A percentile compares a stretch with the other conserved stretches of the same genome.
Conservation (phyloP, 2,888 invertebrate genomes). For the Drosophila basisetae region DNA sequence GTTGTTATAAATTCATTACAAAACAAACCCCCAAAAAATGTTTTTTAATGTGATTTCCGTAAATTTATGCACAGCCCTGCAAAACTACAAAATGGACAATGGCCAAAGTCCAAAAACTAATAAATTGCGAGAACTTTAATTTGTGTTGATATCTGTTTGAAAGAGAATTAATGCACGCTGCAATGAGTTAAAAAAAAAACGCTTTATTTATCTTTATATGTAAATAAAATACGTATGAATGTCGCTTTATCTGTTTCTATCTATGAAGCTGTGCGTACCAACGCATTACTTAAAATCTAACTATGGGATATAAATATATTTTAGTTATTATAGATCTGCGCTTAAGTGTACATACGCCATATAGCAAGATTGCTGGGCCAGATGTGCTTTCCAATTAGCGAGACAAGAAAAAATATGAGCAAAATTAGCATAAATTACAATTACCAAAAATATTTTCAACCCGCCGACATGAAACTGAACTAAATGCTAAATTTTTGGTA, state of each 20-base stretch:
- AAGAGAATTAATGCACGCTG: background rate
- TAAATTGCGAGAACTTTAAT: slow-evolving; percentile 37
- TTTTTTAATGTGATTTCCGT: slow-evolving; percentile 66
- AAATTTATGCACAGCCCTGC: slow-evolving; percentile 55
- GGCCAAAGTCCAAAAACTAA: slow-evolving; percentile 46
- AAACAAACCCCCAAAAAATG: slow-evolving; percentile 53
- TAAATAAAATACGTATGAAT: background rate
- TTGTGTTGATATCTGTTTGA: slow-evolving; percentile 5
- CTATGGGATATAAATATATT: background rate
- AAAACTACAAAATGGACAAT: slow-evolving; percentile 64
- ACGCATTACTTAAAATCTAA: background rate
- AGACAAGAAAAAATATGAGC: slow-evolving; percentile 41
- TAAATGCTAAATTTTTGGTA: slow-evolving; percentile 47
- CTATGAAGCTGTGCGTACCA: background rate
- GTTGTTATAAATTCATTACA: slow-evolving; percentile 76
- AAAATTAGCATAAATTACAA: slow-evolving; percentile 63
- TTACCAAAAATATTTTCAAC: slow-evolving; percentile 56
- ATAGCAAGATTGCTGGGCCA: background rate
- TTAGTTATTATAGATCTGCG: background rate
- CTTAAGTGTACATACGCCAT: background rate
- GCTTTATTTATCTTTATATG: background rate
- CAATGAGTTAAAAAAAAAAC: background rate
- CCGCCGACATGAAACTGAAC: slow-evolving; percentile 50
- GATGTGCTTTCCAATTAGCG: slow-evolving; percentile 58
- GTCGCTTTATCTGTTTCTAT: background rate